Percentiles rank a stretch among this genome's conserved stretches.
phyloP scores from a whole-genome alignment of 2,113 vertebrate genomes.

The Tenrec ecaudatus region DNA sequence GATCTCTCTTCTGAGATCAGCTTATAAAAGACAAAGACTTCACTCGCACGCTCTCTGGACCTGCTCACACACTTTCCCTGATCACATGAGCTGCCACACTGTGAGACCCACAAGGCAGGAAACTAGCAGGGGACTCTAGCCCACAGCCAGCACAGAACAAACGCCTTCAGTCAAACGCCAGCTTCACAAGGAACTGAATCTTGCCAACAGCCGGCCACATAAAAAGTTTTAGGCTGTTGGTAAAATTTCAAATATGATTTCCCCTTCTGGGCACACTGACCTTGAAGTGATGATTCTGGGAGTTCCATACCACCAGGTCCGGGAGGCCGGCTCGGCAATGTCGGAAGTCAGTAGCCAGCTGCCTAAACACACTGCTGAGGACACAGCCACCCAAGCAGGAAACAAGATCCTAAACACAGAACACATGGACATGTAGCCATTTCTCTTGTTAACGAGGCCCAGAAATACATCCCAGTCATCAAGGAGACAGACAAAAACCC shows the following conservation, averaged over 20 bases:
- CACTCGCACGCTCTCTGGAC: too few species aligned
- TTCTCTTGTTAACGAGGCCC: background rate
- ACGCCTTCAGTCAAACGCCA: background rate
- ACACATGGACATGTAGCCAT: background rate
- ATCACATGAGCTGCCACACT: too few species aligned
- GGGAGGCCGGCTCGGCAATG: conserved; percentile 95
- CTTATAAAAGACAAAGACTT: too few species aligned
- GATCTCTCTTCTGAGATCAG: background rate
- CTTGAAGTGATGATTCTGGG: conserved; percentile 88
- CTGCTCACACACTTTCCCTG: too few species aligned
- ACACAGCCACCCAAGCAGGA: conserved; percentile 93
- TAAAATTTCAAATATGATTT: background rate
- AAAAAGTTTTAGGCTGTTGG: background rate
- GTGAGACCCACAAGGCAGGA: rapidly evolving
- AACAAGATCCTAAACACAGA: conserved; percentile 89
- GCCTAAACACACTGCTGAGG: conserved; percentile 91
- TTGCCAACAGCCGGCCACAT: background rate
- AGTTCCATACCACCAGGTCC: conserved; percentile 96
- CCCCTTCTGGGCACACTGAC: conserved; percentile 79
- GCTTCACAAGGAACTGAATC: background rate
- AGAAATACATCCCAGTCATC: too few species aligned
- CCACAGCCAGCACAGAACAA: rapidly evolving
- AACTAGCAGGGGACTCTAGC: rapidly evolving
- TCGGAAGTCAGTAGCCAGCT: conserved; percentile 92
- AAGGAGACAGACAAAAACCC: background rate